Base-by-base conservation (phyloP, 2,113 vertebrate species). In the Laterallus jamaicensis region DNA sequence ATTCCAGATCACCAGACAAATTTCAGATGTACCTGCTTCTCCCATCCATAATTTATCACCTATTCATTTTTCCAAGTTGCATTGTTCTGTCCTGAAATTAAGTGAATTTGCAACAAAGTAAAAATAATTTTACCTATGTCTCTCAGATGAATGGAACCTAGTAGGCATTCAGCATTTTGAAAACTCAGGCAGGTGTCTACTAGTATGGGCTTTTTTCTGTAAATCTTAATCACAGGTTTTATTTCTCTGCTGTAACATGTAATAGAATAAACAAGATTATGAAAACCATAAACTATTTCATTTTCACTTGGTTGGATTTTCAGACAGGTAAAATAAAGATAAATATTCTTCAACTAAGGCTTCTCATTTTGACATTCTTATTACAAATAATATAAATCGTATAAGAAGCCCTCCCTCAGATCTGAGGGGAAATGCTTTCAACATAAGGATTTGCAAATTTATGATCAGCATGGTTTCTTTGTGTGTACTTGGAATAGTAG, bases 281-380 rank as follows among this genome's bases (percentile, higher is more conserved):
- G 69, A 91, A 95, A 93, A 39, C 12, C 39, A 84, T 62, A 89
- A 93, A 66, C 32, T 56, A 54, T 73, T 94, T 77, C 49, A 81
- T 96, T 93, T 91, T 86, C 64, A 71, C 62, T 82, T 93, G 74
- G 74, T 75, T 82, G 50, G 37, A 82, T 85, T 88, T 92, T 44
- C 73, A 93, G 96, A 88, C 78, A 80, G 26, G 31, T 66, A 94
- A 92, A 91, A 96, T 88, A 76, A 92, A 95, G 78, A 95, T 49
- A 66, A 94, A 79, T 83, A 32, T 71, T 91, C 67, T 85, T 22
- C 19, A 59, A 44, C 35, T 59, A 69, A 88, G 28, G 40, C 7
- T 75, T 86, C 42, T 78, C 37, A n/a, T 82, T 89, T 89, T 95
- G 86, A 92, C 32, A 84, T 82, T 92, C 62, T 82, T 76, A 87